Evolutionary conservation across 2,888 invertebrate species (phyloP), one percentile per base, ranked within the genome.

Genomic region (Mythimna lalbum): DNA sequence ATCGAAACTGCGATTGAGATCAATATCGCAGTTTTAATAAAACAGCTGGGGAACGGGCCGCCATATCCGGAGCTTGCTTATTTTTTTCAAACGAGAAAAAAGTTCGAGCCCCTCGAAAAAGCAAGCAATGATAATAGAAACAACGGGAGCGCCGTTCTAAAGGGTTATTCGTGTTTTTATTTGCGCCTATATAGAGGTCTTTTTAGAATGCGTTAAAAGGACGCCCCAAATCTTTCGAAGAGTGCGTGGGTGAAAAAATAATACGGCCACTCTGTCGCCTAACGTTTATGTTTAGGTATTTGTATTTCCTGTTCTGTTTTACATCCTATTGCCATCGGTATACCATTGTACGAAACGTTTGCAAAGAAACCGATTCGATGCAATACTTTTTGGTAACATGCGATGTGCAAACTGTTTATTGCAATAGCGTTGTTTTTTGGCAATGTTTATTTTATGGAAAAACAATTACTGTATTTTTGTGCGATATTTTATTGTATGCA

Each of bases 11-110:
- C 88, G 87, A 89, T 90, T 86, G 90, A 93, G 94, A 95, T 95
- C 93, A 90, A 92, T 94, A 95, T 95, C 94, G 90, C 91, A 90
- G 91, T 93, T 95, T 95, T 95, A 95, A 95, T 95, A 94, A 95
- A 95, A 93, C 95, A 95, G 94, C 92, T 91, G 93, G 92, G 88
- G 91, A 92, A 92, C 91, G 90, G 79, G 89, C 91, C 90, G 86
- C 93, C 92, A 92, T 94, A 94, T 95, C 94, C 95, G 94, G 92
- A 84, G 85, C 79, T 90, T 89, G 90, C 90, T 91, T 90, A 90
- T 93, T 93, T 94, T 94, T 94, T 93, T 88, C 73, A 86, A 88
- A 86, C 84, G 78, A 86, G 88, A 91, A 92, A 93, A 93, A 92
- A 87, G 79, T 86, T 79, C 79, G 81, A 84, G 83, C 90, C 93